Evolutionary conservation across 2,888 invertebrate species (phyloP), one percentile per base, ranked within the genome.

Genomic region (Rhabditoides inermis): DNA sequence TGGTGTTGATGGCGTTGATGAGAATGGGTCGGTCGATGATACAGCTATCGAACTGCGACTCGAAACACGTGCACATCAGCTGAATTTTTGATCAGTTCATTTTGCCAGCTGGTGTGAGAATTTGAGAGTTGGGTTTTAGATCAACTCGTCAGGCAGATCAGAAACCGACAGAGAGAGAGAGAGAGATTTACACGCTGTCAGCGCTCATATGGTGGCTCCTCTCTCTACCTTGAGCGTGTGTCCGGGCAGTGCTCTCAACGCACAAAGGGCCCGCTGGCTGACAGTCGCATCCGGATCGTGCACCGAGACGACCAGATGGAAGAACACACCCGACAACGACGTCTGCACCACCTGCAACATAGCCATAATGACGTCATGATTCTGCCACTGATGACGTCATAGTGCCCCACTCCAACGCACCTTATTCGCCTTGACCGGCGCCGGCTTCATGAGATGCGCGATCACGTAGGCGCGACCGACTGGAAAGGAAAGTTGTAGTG

Each of bases 41-140:
- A 59, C 95, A 91, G 56, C 88, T 84, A 81, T 98, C 98, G 81
- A 98, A 98, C 81, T 98, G 95, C 0, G 89, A 88, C 82, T 98
- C 95, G 80, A 98, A 80, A 78, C 95, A 95, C 82, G 87, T 44
- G 46, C 69, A 69, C 36, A 72, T 64, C 18, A 70, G 46, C 65
- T 68, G 37, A 49, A 67, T 12, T 27, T 22, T 45, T 48, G 7
- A 23, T 15, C 7, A 1, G 22, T n/a, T n/a, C n/a, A n/a, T n/a
- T n/a, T n/a, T n/a, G n/a, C n/a, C n/a, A n/a, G n/a, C n/a, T n/a
- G n/a, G 2, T 12, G 15, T 44, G 49, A 37, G 22, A 49, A 22
- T 22, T 48, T 20, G n/a, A 32, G 2, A 4, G 18, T 36, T 10
- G 27, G 15, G 15, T 20, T 18, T 25, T 51, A 46, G n/a, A 22